A percentile compares a stretch with the other conserved stretches of the same genome.
These are phyloP conservation scores for Entomobrya proxima DNA, from an alignment of 2,888 invertebrate genomes.

Conservation along the genomic window DNA sequence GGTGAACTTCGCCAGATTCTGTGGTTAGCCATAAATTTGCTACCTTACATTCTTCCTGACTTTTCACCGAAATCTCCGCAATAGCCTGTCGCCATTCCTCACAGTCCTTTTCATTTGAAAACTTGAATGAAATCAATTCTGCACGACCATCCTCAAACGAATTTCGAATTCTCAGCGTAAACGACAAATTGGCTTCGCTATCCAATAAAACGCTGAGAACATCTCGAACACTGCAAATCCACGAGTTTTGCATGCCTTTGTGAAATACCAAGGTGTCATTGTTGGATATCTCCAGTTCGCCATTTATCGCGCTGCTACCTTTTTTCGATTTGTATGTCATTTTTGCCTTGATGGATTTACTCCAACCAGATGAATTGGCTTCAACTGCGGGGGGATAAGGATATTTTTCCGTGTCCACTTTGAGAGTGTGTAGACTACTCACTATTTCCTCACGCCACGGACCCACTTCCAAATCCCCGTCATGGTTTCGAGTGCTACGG, in stretches of 20 bases:
- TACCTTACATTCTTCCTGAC: constrained; percentile 65
- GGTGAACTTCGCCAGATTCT: constrained; percentile 71
- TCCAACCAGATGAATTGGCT: constrained; percentile 64
- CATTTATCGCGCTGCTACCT: constrained; percentile 60
- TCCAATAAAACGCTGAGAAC: constrained; percentile 69
- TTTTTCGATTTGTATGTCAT: constrained; percentile 67
- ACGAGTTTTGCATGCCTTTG: constrained; percentile 65
- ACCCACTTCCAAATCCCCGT: constrained; percentile 73
- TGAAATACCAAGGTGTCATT: constrained; percentile 74
- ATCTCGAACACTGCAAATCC: constrained; percentile 71
- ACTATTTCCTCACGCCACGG: constrained; percentile 74
- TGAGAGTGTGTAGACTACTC: constrained; percentile 67
- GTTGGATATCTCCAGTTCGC: constrained; percentile 73
- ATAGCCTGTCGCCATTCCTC: constrained; percentile 72
- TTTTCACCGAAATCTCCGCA: constrained; percentile 65
- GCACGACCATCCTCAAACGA: constrained; percentile 72
- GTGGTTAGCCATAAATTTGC: constrained; percentile 73
- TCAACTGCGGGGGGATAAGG: constrained; percentile 72
- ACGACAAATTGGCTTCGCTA: constrained; percentile 60
- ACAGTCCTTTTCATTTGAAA: constrained; percentile 71
- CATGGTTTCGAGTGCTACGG: constrained; percentile 21
- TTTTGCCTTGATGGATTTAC: constrained; percentile 67
- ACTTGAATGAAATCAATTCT: constrained; percentile 72
- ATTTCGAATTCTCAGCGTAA: constrained; percentile 72
- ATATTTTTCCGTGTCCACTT: constrained; percentile 66